These are phyloP conservation scores for Trichonephila inaurata DNA, from an alignment of 1,140 invertebrate genomes.

Conservation along the genomic window DNA sequence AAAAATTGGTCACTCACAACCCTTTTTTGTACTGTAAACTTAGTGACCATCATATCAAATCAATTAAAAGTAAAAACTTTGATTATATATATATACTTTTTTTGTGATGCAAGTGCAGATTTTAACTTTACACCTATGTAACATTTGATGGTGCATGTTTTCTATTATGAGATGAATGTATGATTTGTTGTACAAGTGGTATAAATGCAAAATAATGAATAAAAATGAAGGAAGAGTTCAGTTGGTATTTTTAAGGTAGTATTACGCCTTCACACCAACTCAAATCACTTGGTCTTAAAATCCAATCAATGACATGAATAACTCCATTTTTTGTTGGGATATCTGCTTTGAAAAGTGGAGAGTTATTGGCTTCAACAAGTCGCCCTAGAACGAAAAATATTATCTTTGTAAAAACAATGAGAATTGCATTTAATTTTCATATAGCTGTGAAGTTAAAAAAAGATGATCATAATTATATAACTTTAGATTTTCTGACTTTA, in stretches of 20 bases:
- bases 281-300: conserved; percentile 77
- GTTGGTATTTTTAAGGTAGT: conserved; percentile 36
- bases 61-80: no score
- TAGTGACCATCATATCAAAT: no score
- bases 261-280: conserved; percentile 78
- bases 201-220: neutral
- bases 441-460: no score
- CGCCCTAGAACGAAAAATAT: conserved; percentile 76
- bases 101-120: no score
- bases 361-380: conserved; percentile 78
- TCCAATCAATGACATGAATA: conserved; percentile 83
- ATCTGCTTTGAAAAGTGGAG: conserved; percentile 80
- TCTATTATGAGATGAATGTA: neutral
- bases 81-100: no score
- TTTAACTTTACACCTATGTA: neutral
- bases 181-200: conserved; percentile 12
- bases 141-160: neutral
- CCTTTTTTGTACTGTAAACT: neutral
- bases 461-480: no score
- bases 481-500: no score
- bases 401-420: neutral
- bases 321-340: conserved; percentile 84
- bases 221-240: neutral
- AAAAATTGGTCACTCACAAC: neutral
- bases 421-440: no score